Evolutionary conservation across 2,888 invertebrate genomes (phyloP).

Genomic region (Agapetus fuscipes): DNA sequence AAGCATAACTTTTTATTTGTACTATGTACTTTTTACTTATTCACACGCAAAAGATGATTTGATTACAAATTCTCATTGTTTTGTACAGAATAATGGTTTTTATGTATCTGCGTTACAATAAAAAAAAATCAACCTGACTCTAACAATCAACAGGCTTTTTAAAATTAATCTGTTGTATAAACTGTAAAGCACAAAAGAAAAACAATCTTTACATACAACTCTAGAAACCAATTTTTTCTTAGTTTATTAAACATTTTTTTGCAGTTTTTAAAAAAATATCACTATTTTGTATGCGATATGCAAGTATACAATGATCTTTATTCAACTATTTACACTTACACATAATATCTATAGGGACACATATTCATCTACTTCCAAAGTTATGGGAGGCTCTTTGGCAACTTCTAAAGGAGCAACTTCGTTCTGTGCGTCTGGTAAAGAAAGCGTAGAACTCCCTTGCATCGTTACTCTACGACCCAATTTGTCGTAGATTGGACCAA

Average conservation of each 20-base stretch:
- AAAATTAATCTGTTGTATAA: too few species aligned
- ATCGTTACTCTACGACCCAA: conserved; percentile 19
- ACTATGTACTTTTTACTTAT: too few species aligned
- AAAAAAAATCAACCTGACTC: too few species aligned
- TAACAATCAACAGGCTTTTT: too few species aligned
- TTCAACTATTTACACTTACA: neutral
- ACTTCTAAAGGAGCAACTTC: conserved; percentile 7
- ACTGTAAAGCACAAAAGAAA: too few species aligned
- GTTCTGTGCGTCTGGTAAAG: conserved; percentile 20
- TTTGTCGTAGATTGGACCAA: conserved; percentile 18
- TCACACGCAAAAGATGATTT: too few species aligned
- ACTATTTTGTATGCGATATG: conserved; percentile 1
- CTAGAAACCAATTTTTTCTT: neutral
- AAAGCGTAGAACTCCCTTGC: conserved; percentile 21
- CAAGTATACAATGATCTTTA: conserved; percentile 1
- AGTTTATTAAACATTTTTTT: neutral
- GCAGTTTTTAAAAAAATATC: neutral
- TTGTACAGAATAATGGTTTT: too few species aligned
- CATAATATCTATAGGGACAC: conserved; percentile 15
- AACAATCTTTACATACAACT: neutral
- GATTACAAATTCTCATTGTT: too few species aligned
- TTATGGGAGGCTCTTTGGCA: conserved; percentile 18
- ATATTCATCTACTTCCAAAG: conserved; percentile 20
- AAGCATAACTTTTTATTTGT: too few species aligned
- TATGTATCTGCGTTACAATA: too few species aligned